Evolutionary conservation across 1,140 invertebrate species (phyloP).

Genomic region (Diorhabda carinulata): DNA sequence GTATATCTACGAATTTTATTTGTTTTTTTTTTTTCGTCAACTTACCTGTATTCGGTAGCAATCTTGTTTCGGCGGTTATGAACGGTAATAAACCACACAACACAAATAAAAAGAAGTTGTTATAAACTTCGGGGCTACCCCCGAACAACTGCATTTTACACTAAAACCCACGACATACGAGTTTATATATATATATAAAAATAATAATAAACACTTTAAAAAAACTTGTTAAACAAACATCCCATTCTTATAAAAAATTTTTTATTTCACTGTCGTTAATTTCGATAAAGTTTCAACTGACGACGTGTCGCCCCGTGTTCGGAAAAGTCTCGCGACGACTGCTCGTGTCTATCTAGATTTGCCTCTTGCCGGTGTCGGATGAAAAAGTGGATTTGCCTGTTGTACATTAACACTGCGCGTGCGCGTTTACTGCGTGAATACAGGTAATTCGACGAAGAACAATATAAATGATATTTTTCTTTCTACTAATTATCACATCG

Average conservation of each 20-base stretch:
- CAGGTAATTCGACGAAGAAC: neutral
- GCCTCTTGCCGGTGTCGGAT: neutral
- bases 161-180: slow-evolving; percentile 23
- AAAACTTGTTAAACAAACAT: too few species aligned
- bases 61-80: slow-evolving; percentile 22
- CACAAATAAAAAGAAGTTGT: slow-evolving; percentile 22
- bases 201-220: neutral
- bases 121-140: slow-evolving; percentile 21
- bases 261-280: too few species aligned
- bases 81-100: slow-evolving; percentile 24
- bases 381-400: neutral
- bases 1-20: too few species aligned
- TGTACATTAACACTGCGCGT: neutral
- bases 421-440: neutral
- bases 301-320: neutral
- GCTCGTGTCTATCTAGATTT: neutral
- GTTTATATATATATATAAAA: neutral
- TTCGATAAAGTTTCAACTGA: neutral
- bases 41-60: slow-evolving; percentile 23
- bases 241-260: too few species aligned
- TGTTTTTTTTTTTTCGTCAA: neutral
- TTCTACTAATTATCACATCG: neutral
- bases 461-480: neutral
- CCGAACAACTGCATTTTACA: slow-evolving; percentile 25
- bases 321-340: neutral